Evolutionary conservation across 2,888 invertebrate species (phyloP).

Genomic region (Thelaira solivaga): DNA sequence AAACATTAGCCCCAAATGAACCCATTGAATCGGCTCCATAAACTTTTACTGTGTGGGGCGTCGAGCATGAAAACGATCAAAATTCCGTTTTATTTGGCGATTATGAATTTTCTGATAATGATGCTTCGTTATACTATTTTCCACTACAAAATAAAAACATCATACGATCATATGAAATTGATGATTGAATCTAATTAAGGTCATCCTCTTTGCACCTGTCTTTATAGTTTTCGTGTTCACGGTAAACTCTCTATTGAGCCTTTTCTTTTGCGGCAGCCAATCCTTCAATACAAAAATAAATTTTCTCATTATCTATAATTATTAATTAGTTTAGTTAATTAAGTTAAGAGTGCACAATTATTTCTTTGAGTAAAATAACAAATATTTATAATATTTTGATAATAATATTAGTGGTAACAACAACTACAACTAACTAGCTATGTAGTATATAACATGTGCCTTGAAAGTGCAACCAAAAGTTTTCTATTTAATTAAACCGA

Average conservation of each 20-base stretch:
- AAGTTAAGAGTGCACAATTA: constrained; percentile 21
- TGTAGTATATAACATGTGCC: constrained; percentile 43
- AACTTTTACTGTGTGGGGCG: constrained; percentile 90
- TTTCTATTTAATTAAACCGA: constrained; percentile 34
- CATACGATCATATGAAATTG: constrained; percentile 82
- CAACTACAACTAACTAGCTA: too few species aligned
- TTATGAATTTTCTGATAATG: constrained; percentile 88
- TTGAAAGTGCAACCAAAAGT: constrained; percentile 15
- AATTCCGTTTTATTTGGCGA: constrained; percentile 90
- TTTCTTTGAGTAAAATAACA: neutral
- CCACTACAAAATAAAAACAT: constrained; percentile 81
- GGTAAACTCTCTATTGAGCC: constrained; percentile 78
- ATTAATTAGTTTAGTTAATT: constrained; percentile 17
- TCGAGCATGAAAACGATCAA: constrained; percentile 86
- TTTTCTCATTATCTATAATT: constrained; percentile 60
- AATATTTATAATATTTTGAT: too few species aligned
- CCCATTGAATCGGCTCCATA: constrained; percentile 94
- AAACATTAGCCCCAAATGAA: constrained; percentile 87
- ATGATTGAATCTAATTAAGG: constrained; percentile 97
- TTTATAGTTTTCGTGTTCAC: constrained; percentile 97
- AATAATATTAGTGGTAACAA: neutral
- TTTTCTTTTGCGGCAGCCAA: too few species aligned
- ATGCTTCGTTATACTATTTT: constrained; percentile 93
- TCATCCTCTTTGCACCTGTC: constrained; percentile 95
- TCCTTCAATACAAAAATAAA: constrained; percentile 13